phyloP scores from a whole-genome alignment of 2,113 vertebrate species.

The Etheostoma spectabile region DNA sequence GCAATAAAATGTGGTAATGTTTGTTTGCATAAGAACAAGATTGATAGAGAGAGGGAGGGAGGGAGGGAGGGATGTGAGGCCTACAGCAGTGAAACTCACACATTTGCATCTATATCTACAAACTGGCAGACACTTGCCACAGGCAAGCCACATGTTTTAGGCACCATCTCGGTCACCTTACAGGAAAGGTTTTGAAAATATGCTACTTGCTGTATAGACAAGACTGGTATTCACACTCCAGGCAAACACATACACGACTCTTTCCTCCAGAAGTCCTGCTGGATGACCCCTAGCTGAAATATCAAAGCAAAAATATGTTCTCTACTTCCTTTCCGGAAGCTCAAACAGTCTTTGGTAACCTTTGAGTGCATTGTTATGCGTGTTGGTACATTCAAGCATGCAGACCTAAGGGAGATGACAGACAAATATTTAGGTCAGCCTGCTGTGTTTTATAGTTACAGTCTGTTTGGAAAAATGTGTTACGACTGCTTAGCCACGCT shows the following conservation, averaged over 20 bases:
- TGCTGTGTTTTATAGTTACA: neutral
- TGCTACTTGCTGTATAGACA: neutral
- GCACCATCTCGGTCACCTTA: neutral
- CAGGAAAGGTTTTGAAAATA: neutral
- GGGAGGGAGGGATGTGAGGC: neutral
- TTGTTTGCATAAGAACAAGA: conserved; percentile 35
- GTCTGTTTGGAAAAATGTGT: neutral
- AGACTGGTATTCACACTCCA: neutral
- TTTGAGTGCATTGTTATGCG: neutral
- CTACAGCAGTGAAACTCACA: neutral
- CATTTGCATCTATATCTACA: conserved; percentile 40
- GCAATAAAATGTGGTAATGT: neutral
- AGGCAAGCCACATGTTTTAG: neutral
- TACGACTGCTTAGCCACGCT: neutral
- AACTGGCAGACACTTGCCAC: neutral
- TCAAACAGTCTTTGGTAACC: neutral
- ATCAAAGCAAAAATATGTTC: neutral
- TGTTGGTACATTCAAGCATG: neutral
- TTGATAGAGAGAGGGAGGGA: neutral
- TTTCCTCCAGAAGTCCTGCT: neutral
- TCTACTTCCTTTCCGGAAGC: neutral
- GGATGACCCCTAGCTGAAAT: neutral
- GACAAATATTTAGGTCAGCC: neutral
- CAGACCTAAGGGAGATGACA: neutral
- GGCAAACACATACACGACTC: neutral